Evolutionary conservation across 2,797 vertebrate genomes (phyloP), one percentile per base, ranked within the genome.

Genomic region (Pachyuromys duprasi): DNA sequence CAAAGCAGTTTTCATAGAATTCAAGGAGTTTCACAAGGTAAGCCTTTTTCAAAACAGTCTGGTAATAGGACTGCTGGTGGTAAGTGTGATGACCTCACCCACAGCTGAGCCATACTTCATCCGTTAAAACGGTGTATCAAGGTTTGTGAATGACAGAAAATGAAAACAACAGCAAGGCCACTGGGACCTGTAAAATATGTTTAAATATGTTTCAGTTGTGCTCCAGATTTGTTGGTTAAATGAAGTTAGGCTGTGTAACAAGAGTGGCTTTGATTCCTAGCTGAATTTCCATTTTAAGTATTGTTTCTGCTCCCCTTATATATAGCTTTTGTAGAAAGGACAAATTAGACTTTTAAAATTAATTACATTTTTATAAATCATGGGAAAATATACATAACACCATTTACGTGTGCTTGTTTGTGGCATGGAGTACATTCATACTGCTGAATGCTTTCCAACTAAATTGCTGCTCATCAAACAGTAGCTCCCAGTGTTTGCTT

Each of bases 21-120:
- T 97, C 93, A 98, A 95, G 84, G 84, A 72, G 8, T 91, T 97
- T 93, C 96, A 97, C 90, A 97, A 96, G 62, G 97, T 98, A 98
- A 97, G 96, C 84, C 49, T 92, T 96, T 69, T 6, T 82, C 65
- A 36, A 63, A 63, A 79, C 1, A 62, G 1, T 69, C 86, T 70
- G 33, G 8, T 36, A 26, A 45, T 70, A 17, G 31, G 62, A 87
- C 36, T 18, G 53, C 74, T 8, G 0, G 69, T 24, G 55, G 55
- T 17, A 39, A 69, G 55, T 63, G 62, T 89, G 70, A 8, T 4
- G 39, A 53, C 65, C 1, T 60, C 17, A 57, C 62, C 60, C 76
- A 42, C 31, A 72, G 26, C 42, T 39, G 24, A 80, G 42, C 31
- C 28, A 20, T 5, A 80, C 12, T 6, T 90, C 53, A 76, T 90